These are phyloP conservation scores for Gambusia affinis DNA, from an alignment of 2,113 vertebrate species.

Conservation along the genomic window DNA sequence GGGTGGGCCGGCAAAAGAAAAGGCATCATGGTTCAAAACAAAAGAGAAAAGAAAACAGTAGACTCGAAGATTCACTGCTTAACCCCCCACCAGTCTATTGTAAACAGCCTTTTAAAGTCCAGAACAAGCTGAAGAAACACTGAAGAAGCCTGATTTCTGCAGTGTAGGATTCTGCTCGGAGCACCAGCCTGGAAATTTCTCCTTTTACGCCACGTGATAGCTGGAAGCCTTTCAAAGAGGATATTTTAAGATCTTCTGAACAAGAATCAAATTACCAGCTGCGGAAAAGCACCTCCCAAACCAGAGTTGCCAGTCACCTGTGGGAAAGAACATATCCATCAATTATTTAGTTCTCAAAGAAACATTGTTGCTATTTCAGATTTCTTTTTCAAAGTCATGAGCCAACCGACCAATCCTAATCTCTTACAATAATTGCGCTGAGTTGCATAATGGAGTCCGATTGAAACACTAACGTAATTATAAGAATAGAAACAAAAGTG, in stretches of 20 bases:
- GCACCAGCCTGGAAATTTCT: constrained; percentile 57
- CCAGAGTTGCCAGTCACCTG: constrained; percentile 59
- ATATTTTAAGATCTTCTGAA: constrained; percentile 82
- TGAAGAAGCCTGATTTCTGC: constrained; percentile 24
- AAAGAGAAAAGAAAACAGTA: constrained; percentile 13
- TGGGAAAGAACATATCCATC: constrained; percentile 26
- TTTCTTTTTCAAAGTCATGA: background rate
- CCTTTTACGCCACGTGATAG: constrained; percentile 83
- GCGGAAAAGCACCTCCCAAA: constrained; percentile 42
- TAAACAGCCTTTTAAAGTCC: constrained; percentile 25
- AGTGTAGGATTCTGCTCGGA: constrained; percentile 52
- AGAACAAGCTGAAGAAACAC: constrained; percentile 5
- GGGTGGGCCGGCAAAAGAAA: constrained; percentile 55
- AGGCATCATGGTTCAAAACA: constrained; percentile 49
- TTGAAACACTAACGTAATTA: no score
- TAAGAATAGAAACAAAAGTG: background rate
- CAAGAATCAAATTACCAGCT: constrained; percentile 73
- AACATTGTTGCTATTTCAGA: background rate
- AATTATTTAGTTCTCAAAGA: constrained; percentile 20
- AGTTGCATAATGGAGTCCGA: background rate
- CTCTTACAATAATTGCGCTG: background rate
- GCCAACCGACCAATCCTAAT: background rate
- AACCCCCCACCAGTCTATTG: constrained; percentile 29
- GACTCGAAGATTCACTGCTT: constrained; percentile 30
- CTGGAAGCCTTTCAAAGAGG: constrained; percentile 55